Conservation (phyloP, 2,888 invertebrate genomes). For the Hirtodrosophila histrioides region DNA sequence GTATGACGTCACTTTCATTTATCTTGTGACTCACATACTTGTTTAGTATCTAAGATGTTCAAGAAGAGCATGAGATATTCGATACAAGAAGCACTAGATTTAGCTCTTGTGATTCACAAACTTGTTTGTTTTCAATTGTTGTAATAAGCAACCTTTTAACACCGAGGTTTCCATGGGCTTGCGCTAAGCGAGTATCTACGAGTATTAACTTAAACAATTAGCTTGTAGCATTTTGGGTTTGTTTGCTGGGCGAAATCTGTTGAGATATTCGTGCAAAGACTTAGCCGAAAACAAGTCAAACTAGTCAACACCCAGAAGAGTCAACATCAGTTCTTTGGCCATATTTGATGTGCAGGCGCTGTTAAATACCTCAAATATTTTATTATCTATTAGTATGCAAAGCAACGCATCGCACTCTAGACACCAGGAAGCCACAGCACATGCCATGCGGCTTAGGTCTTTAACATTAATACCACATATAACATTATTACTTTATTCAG, state of each 20-base stretch:
- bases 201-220: slow-evolving; percentile 53
- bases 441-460: slow-evolving; percentile 39
- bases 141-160: slow-evolving; percentile 17
- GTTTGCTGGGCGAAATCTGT: slow-evolving; percentile 42
- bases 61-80: slow-evolving; percentile 7
- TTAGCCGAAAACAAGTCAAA: slow-evolving; percentile 64
- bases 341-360: slow-evolving; percentile 34
- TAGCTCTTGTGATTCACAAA: slow-evolving; percentile 58
- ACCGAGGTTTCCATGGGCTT: slow-evolving; percentile 18
- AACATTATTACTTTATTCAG: neutral
- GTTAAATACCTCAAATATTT: slow-evolving; percentile 61
- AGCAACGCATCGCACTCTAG: slow-evolving; percentile 41
- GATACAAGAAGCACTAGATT: neutral
- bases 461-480: slow-evolving; percentile 5
- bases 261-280: slow-evolving; percentile 20
- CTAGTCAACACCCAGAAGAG: slow-evolving; percentile 43
- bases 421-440: slow-evolving; percentile 65
- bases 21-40: too few relatives aligned
- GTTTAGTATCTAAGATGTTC: neutral
- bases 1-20: too few relatives aligned
- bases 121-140: slow-evolving; percentile 49
- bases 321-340: slow-evolving; percentile 27
- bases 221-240: slow-evolving; percentile 42
- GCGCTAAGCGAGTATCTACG: slow-evolving; percentile 25
- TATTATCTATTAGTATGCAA: slow-evolving; percentile 67